Evolutionary conservation across 23 tunicate genomes (phyloP).

Genomic region (Corella eumyota): DNA sequence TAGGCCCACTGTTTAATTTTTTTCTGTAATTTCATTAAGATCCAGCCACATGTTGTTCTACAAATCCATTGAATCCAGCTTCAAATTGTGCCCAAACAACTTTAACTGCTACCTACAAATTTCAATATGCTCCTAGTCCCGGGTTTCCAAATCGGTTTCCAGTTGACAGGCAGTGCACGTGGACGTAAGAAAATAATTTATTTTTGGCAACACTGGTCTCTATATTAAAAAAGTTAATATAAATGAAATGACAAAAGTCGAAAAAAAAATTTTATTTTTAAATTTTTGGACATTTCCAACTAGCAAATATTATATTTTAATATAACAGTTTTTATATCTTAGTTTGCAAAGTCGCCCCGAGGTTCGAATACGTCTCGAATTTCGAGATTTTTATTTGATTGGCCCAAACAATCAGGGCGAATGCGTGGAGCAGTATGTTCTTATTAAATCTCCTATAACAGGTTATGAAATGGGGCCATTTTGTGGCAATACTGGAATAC

Average conservation of each 20-base stretch:
- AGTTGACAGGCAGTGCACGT: conserved; percentile 33
- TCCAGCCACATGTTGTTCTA: conserved; percentile 46
- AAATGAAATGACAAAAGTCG: too few relatives aligned
- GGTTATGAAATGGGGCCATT: conserved; percentile 52
- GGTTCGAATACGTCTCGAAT: conserved; percentile 44
- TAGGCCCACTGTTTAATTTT: too few relatives aligned
- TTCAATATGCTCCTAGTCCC: conserved; percentile 32
- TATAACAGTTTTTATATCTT: too few relatives aligned
- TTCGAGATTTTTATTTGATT: conserved; percentile 71
- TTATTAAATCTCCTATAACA: conserved; percentile 32
- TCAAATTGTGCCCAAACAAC: conserved; percentile 34
- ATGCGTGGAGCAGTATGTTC: conserved; percentile 50
- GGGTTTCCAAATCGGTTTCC: conserved; percentile 56
- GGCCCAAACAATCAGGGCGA: conserved; percentile 52
- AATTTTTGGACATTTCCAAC: background rate
- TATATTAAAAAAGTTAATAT: too few relatives aligned
- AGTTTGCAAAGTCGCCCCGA: conserved; percentile 42
- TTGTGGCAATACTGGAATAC: conserved; percentile 76
- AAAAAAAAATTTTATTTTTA: too few relatives aligned
- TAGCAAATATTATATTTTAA: background rate
- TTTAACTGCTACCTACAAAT: conserved; percentile 14
- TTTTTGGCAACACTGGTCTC: too few relatives aligned
- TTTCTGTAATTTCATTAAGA: conserved; percentile 2
- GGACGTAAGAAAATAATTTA: conserved; percentile 22
- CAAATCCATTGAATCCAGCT: conserved; percentile 10